A percentile compares a stretch with the other conserved stretches of the same genome.
Conservation (phyloP, 2,888 invertebrate species). For the Pyrrhosoma nymphula region DNA sequence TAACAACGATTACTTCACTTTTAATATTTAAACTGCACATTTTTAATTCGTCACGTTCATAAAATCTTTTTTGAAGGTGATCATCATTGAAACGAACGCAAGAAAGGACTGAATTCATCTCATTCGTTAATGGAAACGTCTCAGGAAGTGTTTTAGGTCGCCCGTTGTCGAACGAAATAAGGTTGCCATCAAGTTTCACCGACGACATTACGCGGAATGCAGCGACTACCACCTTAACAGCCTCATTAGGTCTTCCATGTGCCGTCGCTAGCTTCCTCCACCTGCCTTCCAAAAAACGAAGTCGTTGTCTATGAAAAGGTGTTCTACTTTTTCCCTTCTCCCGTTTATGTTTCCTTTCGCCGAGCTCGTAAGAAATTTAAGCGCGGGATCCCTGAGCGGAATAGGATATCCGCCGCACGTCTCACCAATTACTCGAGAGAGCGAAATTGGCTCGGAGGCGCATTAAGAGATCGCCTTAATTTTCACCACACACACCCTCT, state of each 20-base stretch:
- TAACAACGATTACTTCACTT: no score
- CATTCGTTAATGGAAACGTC: no score
- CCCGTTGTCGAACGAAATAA: no score
- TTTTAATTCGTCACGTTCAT: no score
- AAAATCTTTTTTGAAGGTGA: no score
- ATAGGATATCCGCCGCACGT: neutral
- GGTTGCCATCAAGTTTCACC: neutral
- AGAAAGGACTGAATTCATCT: no score
- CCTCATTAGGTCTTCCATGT: neutral
- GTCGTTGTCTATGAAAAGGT: neutral
- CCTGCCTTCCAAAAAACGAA: neutral
- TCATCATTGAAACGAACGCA: no score
- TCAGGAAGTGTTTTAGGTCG: no score
- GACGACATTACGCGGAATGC: neutral
- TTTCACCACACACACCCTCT: neutral
- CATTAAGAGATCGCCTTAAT: conserved; percentile 13
- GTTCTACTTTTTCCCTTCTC: neutral
- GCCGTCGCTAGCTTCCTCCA: neutral
- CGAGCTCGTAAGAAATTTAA: neutral
- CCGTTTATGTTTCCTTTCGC: neutral
- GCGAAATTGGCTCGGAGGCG: neutral
- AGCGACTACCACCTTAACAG: neutral
- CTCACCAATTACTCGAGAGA: neutral
- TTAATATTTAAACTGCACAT: no score
- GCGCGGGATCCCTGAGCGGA: neutral